These are phyloP conservation scores for Chironex yamaguchii DNA, from an alignment of 30 jellyfish, hydroid and myxozoan species.

Conservation along the genomic window DNA sequence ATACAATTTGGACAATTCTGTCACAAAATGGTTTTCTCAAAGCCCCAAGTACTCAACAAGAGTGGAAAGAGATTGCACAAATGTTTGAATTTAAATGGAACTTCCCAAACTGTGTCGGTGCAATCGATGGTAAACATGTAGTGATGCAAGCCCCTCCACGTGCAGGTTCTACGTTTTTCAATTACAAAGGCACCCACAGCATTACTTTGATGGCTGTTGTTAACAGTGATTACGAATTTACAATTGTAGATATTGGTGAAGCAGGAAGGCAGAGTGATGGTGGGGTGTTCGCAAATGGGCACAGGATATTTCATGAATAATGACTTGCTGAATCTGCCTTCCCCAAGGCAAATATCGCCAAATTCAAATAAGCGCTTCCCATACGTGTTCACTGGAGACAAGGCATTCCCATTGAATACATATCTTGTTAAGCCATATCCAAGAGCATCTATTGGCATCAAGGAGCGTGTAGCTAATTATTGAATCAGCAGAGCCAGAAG, in stretches of 20 bases:
- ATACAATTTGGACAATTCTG: slow-evolving; percentile 43
- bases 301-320: slow-evolving; percentile 62
- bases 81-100: slow-evolving; percentile 18
- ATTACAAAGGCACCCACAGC: slow-evolving; percentile 59
- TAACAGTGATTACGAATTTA: slow-evolving; percentile 26
- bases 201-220: slow-evolving; percentile 46
- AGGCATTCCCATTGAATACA: slow-evolving; percentile 76
- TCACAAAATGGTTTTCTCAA: slow-evolving; percentile 34
- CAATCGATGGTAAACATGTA: slow-evolving; percentile 62
- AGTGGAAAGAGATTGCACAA: slow-evolving; percentile 44
- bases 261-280: slow-evolving; percentile 69
- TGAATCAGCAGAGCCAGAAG: slow-evolving; percentile 72
- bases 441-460: slow-evolving; percentile 49
- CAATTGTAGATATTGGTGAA: slow-evolving; percentile 56
- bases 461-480: slow-evolving; percentile 61
- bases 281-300: slow-evolving; percentile 67
- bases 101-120: slow-evolving; percentile 63
- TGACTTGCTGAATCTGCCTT: slow-evolving; percentile 47
- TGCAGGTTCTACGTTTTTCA: slow-evolving; percentile 42
- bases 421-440: slow-evolving; percentile 72
- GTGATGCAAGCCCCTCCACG: slow-evolving; percentile 67
- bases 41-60: slow-evolving; percentile 50
- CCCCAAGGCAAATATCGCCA: slow-evolving; percentile 45
- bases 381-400: slow-evolving; percentile 73
- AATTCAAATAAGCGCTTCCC: slow-evolving; percentile 55